Evolutionary conservation across 2,113 vertebrate genomes (phyloP).

Genomic region (Sinocyclocheilus anshuiensis): DNA sequence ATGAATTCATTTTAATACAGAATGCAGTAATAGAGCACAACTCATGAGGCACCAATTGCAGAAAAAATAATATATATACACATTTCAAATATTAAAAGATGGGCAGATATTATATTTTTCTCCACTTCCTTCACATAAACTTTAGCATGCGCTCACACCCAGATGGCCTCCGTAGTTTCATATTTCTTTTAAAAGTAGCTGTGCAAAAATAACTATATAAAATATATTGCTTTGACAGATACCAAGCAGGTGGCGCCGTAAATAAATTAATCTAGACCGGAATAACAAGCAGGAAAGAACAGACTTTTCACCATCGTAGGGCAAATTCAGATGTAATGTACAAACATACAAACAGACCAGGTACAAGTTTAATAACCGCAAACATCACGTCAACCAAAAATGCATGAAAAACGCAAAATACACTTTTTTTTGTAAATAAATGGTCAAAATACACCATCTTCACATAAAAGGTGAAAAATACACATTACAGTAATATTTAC

Average conservation of each 20-base stretch:
- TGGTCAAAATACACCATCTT: constrained; percentile 71
- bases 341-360: constrained; percentile 76
- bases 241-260: constrained; percentile 80
- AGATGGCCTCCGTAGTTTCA: constrained; percentile 57
- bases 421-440: constrained; percentile 61
- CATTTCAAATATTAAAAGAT: constrained; percentile 75
- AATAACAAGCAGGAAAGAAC: constrained; percentile 74
- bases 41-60: constrained; percentile 76
- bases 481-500: constrained; percentile 71
- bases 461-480: constrained; percentile 69
- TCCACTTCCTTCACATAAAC: constrained; percentile 70
- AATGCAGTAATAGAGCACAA: constrained; percentile 77
- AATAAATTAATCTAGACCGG: constrained; percentile 94
- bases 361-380: constrained; percentile 66
- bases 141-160: constrained; percentile 74
- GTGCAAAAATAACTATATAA: constrained; percentile 97
- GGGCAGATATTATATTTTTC: too few relatives aligned
- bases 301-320: constrained; percentile 69
- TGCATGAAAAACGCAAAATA: constrained; percentile 72
- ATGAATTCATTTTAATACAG: constrained; percentile 68
- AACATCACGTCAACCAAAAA: constrained; percentile 71
- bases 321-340: constrained; percentile 76
- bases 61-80: constrained; percentile 54
- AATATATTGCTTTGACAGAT: constrained; percentile 90
- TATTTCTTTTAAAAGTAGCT: constrained; percentile 77